Percentiles rank a stretch among this genome's conserved stretches.
phyloP scores from a whole-genome alignment of 64 coral and sea anemone genomes.

The Hydrozoanthus tunicans region DNA sequence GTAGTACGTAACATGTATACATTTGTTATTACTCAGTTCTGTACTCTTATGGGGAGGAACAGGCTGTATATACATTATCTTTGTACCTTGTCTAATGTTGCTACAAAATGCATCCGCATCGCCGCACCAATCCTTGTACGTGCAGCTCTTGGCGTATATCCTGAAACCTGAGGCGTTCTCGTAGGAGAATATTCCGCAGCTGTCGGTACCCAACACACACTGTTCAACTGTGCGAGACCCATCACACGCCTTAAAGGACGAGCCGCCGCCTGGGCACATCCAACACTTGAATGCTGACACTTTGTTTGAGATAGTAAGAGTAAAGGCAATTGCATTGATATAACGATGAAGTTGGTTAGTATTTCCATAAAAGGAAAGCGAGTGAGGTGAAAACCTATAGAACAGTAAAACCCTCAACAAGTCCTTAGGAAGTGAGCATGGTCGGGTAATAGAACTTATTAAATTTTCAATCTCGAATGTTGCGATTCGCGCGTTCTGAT shows the following conservation, averaged over 20 bases:
- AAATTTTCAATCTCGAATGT: no score
- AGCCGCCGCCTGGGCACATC: slow-evolving; percentile 14
- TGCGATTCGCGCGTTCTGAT: no score
- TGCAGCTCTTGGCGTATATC: slow-evolving; percentile 26
- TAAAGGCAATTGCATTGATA: background rate
- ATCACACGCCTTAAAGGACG: background rate
- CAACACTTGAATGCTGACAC: slow-evolving; percentile 13
- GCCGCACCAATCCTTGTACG: slow-evolving; percentile 6
- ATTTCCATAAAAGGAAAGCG: no score
- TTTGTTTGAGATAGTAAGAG: background rate
- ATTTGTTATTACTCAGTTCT: background rate
- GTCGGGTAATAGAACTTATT: no score
- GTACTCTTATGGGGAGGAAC: background rate
- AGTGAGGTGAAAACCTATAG: no score
- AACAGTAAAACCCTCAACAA: no score
- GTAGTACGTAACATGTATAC: no score
- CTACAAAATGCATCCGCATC: slow-evolving; percentile 29
- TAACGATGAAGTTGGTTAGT: no score
- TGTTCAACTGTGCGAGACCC: slow-evolving; percentile 10
- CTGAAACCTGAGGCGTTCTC: slow-evolving; percentile 9
- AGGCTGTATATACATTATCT: no score
- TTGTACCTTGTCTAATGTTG: slow-evolving; percentile 28
- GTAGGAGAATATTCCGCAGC: slow-evolving; percentile 23
- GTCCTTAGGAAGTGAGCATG: no score
- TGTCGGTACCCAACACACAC: slow-evolving; percentile 11